Evolutionary conservation across 2,888 invertebrate genomes (phyloP), one percentile per base, ranked within the genome.

Genomic region (Pardosa pseudoannulata): DNA sequence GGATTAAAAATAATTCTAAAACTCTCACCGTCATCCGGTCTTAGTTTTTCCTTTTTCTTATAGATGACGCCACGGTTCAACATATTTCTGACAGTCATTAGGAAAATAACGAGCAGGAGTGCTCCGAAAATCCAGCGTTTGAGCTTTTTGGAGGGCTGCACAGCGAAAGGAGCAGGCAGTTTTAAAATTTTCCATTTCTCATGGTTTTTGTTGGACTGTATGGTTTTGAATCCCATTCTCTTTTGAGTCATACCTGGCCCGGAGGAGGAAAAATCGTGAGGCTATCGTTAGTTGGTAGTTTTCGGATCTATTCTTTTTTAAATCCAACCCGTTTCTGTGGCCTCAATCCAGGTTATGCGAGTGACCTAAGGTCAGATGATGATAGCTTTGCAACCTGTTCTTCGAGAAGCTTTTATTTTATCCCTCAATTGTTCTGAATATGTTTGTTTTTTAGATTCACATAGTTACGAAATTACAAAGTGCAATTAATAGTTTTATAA

Each of bases 311-410:
- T 65, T 67, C 64, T 46, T 70, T 23, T n/a, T 23, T 19, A 19
- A n/a, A 31, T 70, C 19, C 41, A 75, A 71, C 75, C 46, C 39
- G 75, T 82, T 62, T 64, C 3, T 36, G 7, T 76, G 82, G 76
- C 82, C 82, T 62, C 75, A 6, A 75, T 82, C 56, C n/a, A 0
- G 11, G 19, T 6, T 27, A 39, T 27, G 39, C 65, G 28, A 82
- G 46, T 76, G 82, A 82, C 82, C 82, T 36, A 29, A 65, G 82
- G 82, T 82, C 82, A 82, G 64, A 16, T 39, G 72, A 79, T 79
- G 65, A 27, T 39, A 36, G 31, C 39, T 11, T 36, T 56, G 19
- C 23, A 23, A 56, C 56, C 56, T 56, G 56, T 56, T 56, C 56
- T 3, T 23, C 56, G 5, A 16, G 13, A 16, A 16, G 46, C 2